Base-by-base conservation (phyloP, 2,113 vertebrate genomes). In the Cebus imitator region DNA sequence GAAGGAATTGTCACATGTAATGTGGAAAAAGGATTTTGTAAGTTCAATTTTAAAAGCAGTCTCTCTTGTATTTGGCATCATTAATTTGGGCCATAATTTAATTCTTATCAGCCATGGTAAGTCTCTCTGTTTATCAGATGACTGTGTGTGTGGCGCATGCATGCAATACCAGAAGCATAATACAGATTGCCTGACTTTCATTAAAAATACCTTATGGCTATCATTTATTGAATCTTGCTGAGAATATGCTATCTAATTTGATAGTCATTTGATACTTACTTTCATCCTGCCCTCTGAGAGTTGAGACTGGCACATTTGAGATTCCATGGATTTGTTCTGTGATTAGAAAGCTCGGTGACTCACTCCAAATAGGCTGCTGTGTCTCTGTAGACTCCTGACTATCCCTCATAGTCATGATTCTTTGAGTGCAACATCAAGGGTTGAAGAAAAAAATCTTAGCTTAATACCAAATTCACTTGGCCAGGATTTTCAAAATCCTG, bases 1-100 rank as follows among this genome's bases (percentile, higher is more conserved):
- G 95, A 30, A 84, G 37, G 13, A 91, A 87, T 92, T 95, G 30
- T 50, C 20, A 11, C 50, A 11, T 27, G 57, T 37, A 40, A 40
- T 61, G 12, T 86, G 58, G 20, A 64, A 82, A 97, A 95, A 79
- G 23, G 25, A n/a, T 95, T 89, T 86, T 91, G 9, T 75, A 80
- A 86, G 43, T 93, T 81, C 20, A 30, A 1, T 85, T 87, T 94
- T 86, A 75, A 75, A 93, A 55, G 25, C 5, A 57, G 45, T 68
- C 43, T 86, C 52, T 84, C 35, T 89, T 91, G 58, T 89, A 23
- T 88, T 89, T 91, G 58, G 66, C 21, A 12, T 48, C 27, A 21
- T 5, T 57, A 57, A 75, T 91, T 95, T 21, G 79, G 78, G 83
- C 75, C 35, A 14, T 23, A 89, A 91, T n/a, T 25, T 57, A 70